These are phyloP conservation scores for Leucoma salicis DNA, from an alignment of 2,888 invertebrate genomes.

Conservation along the genomic window DNA sequence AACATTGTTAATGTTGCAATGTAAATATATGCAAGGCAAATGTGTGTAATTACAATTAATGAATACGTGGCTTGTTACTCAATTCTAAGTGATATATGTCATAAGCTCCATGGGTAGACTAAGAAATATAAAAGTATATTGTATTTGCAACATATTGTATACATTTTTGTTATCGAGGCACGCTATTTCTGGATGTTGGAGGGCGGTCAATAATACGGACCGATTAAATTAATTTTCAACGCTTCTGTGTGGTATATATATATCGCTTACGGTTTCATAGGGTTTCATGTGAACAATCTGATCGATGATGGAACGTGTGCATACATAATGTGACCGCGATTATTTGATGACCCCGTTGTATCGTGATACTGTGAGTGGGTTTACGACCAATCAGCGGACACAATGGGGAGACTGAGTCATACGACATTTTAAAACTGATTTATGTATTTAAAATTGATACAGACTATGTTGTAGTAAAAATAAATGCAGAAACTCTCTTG, in stretches of 20 bases:
- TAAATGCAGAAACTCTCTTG: not conserved
- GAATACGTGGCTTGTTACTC: slow-evolving; percentile 12
- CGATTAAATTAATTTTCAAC: slow-evolving; percentile 14
- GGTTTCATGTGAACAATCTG: slow-evolving; percentile 24
- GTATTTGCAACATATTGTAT: too few species aligned
- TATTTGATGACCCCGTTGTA: slow-evolving; percentile 35
- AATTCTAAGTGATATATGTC: too few species aligned
- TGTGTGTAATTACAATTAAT: slow-evolving; percentile 26
- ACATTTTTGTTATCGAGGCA: too few species aligned
- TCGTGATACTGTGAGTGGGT: slow-evolving; percentile 34
- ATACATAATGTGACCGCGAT: slow-evolving; percentile 22
- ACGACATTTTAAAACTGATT: slow-evolving; percentile 46
- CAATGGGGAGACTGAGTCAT: slow-evolving; percentile 46
- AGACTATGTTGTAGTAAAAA: slow-evolving; percentile 7
- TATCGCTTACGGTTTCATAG: slow-evolving; percentile 28
- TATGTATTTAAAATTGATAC: slow-evolving; percentile 16
- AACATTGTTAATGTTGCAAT: slow-evolving; percentile 34
- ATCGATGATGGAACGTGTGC: slow-evolving; percentile 27
- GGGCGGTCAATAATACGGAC: too few species aligned
- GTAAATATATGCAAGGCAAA: slow-evolving; percentile 28
- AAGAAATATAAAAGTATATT: too few species aligned
- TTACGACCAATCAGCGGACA: slow-evolving; percentile 40
- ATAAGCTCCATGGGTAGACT: too few species aligned
- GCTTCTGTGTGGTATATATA: too few species aligned
- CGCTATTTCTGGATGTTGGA: too few species aligned